Evolutionary conservation across 2,113 vertebrate genomes (phyloP).

Genomic region (Morone chrysops): DNA sequence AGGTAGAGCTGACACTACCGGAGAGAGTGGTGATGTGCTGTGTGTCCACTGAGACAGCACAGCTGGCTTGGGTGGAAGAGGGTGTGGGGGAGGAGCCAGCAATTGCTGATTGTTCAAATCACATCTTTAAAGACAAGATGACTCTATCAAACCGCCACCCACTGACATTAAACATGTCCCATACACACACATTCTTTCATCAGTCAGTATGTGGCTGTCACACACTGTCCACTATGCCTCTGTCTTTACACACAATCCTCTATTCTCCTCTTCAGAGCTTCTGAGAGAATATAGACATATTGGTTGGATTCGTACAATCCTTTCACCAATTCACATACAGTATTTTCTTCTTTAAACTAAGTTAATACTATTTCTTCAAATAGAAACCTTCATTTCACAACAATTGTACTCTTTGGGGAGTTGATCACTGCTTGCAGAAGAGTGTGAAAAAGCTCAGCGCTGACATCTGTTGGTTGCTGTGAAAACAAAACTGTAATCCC

Average conservation of each 20-base stretch:
- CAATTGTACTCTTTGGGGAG: background rate
- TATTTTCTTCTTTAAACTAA: background rate
- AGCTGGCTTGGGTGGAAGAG: slow-evolving; percentile 32
- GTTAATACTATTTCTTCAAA: background rate
- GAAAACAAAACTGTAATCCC: background rate
- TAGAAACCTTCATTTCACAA: background rate
- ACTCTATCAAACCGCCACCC: slow-evolving; percentile 45
- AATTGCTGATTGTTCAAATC: slow-evolving; percentile 42
- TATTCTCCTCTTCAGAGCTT: slow-evolving; percentile 55
- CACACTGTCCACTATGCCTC: slow-evolving; percentile 61
- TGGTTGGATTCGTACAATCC: background rate
- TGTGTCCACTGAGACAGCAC: slow-evolving; percentile 49
- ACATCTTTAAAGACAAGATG: slow-evolving; percentile 58
- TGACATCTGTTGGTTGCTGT: slow-evolving; percentile 67
- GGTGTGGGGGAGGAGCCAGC: slow-evolving; percentile 47
- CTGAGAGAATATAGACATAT: slow-evolving; percentile 43
- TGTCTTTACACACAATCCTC: slow-evolving; percentile 62
- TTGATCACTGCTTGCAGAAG: background rate
- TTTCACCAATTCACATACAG: background rate
- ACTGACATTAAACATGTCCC: slow-evolving; percentile 41
- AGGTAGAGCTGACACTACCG: slow-evolving; percentile 31
- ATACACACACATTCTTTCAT: slow-evolving; percentile 30
- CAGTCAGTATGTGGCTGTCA: slow-evolving; percentile 73
- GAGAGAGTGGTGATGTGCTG: slow-evolving; percentile 58
- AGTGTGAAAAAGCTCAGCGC: slow-evolving; percentile 37